Percentiles rank a stretch among this genome's conserved stretches.
phyloP scores from a whole-genome alignment of 2,113 vertebrate species.

The Rhea pennata region DNA sequence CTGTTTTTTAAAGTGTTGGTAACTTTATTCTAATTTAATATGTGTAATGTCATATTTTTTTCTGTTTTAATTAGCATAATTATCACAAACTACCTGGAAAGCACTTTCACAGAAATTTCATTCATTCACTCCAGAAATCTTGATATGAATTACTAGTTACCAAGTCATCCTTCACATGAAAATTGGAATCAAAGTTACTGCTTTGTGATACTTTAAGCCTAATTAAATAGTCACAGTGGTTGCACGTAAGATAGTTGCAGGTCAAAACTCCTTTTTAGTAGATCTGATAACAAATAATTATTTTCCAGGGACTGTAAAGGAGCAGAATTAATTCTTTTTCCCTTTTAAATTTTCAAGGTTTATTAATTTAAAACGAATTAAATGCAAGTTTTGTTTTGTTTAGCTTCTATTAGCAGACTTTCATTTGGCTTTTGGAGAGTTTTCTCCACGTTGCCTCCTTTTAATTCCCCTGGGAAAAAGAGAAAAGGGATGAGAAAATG shows the following conservation, averaged over 20 bases:
- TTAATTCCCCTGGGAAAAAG: background rate
- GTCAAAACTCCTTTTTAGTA: background rate
- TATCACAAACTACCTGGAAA: background rate
- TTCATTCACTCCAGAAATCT: background rate
- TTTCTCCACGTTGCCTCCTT: background rate
- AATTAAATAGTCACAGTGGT: background rate
- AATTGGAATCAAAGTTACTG: background rate
- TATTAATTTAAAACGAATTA: constrained; percentile 4
- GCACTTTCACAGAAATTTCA: background rate
- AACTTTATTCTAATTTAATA: background rate
- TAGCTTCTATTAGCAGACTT: constrained; percentile 3
- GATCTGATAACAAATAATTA: background rate
- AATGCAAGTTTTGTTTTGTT: background rate
- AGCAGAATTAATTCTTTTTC: background rate
- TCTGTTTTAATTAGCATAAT: background rate
- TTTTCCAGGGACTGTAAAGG: background rate
- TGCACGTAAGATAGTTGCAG: background rate
- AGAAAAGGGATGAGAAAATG: background rate
- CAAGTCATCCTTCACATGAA: background rate
- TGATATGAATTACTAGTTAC: background rate
- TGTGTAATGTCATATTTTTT: background rate
- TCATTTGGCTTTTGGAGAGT: constrained; percentile 18
- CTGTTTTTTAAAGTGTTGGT: background rate
- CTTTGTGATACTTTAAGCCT: background rate
- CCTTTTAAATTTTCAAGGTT: background rate